Conservation (phyloP, 1,140 invertebrate species). For the Scaptomyza montana region DNA sequence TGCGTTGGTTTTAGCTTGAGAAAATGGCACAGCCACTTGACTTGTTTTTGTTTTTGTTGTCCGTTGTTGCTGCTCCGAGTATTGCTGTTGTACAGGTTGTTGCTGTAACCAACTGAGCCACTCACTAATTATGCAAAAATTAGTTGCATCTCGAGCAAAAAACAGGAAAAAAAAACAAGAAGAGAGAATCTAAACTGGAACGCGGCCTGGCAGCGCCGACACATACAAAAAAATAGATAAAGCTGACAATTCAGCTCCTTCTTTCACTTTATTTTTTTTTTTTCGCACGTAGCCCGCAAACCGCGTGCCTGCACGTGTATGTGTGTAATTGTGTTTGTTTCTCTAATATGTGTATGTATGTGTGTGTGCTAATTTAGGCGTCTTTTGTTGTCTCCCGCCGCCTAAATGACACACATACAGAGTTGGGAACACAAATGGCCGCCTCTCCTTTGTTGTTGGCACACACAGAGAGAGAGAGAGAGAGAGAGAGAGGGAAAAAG, state of each 20-base stretch:
- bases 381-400: slow-evolving; percentile 63
- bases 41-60: slow-evolving; percentile 51
- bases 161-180: neutral
- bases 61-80: slow-evolving; percentile 18
- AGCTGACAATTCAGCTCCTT: slow-evolving; percentile 52
- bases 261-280: slow-evolving; percentile 30
- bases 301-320: slow-evolving; percentile 17
- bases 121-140: slow-evolving; percentile 77
- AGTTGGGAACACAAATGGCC: slow-evolving; percentile 39
- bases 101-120: slow-evolving; percentile 65
- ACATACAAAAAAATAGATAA: slow-evolving; percentile 41
- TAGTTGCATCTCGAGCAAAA: slow-evolving; percentile 39
- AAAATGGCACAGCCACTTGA: slow-evolving; percentile 79
- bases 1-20: slow-evolving; percentile 61
- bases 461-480: no score
- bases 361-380: slow-evolving; percentile 70
- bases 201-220: slow-evolving; percentile 46
- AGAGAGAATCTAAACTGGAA: slow-evolving; percentile 57
- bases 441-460: slow-evolving; percentile 37
- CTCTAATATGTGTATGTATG: slow-evolving; percentile 25
- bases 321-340: slow-evolving; percentile 18
- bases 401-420: slow-evolving; percentile 57
- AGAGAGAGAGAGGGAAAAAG: neutral
- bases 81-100: slow-evolving; percentile 19
- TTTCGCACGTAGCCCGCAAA: slow-evolving; percentile 59